These are phyloP conservation scores for Rotaria sp. DNA, from an alignment of 2,888 invertebrate genomes.

Conservation along the genomic window DNA sequence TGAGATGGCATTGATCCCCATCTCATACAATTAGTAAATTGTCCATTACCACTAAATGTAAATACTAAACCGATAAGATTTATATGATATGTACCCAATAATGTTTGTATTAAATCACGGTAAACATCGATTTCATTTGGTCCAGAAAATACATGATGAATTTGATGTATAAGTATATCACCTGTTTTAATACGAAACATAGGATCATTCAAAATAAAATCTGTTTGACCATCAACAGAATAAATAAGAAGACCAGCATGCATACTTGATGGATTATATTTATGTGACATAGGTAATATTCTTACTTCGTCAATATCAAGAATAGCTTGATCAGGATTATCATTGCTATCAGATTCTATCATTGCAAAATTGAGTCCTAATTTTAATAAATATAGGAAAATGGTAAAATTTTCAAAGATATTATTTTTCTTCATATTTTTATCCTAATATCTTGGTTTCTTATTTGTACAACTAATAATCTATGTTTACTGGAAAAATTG, in stretches of 20 bases:
- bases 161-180: background rate
- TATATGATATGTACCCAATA: background rate
- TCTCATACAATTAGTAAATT: background rate
- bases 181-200: background rate
- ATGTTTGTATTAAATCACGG: background rate
- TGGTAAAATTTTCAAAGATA: too few relatives aligned
- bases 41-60: background rate
- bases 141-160: background rate
- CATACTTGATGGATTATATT: background rate
- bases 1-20: background rate
- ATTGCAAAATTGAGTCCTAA: background rate
- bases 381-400: too few relatives aligned
- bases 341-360: background rate
- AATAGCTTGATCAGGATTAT: background rate
- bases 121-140: background rate
- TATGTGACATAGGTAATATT: background rate
- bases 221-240: conserved; percentile 2
- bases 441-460: too few relatives aligned
- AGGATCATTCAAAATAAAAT: background rate
- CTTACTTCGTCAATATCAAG: background rate
- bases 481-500: too few relatives aligned
- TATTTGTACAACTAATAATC: too few relatives aligned
- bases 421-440: too few relatives aligned
- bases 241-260: background rate
- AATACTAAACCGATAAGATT: background rate